Conservation (phyloP, 2,797 vertebrate species). For the Hippopotamyrus pictus region DNA sequence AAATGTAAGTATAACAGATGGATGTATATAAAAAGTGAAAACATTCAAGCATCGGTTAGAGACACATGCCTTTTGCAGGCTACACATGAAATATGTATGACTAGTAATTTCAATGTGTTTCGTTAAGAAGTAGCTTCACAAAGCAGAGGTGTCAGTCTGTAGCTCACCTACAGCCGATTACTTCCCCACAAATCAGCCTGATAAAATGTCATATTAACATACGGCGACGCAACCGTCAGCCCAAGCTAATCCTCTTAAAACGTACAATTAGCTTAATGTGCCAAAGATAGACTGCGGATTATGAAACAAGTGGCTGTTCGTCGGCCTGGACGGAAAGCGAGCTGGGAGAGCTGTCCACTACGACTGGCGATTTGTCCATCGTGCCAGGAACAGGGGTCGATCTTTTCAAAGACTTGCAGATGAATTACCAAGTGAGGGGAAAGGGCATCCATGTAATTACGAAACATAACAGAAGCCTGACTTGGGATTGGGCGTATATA, state of each 20-base stretch:
- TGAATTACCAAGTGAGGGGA: background rate
- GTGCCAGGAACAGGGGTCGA: background rate
- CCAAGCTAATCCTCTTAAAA: conserved; percentile 20
- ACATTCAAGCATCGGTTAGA: background rate
- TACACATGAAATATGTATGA: background rate
- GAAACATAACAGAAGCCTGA: no score
- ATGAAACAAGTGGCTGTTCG: background rate
- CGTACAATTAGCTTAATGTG: conserved; percentile 23
- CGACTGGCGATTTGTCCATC: background rate
- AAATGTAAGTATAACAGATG: background rate
- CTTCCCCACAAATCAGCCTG: conserved; percentile 7
- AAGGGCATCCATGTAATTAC: background rate
- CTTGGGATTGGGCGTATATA: background rate
- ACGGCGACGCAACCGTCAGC: background rate
- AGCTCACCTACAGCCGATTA: background rate
- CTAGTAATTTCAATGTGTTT: background rate
- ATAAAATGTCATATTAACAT: conserved; percentile 22
- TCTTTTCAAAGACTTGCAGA: background rate
- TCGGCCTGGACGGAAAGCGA: background rate
- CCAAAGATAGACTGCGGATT: conserved; percentile 17
- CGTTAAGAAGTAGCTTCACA: background rate
- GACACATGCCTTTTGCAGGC: background rate
- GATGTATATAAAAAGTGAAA: background rate
- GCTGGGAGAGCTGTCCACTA: background rate
- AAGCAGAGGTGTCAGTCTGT: background rate